phyloP scores from a whole-genome alignment of 1,140 invertebrate genomes.

The Leucophenga varia region DNA sequence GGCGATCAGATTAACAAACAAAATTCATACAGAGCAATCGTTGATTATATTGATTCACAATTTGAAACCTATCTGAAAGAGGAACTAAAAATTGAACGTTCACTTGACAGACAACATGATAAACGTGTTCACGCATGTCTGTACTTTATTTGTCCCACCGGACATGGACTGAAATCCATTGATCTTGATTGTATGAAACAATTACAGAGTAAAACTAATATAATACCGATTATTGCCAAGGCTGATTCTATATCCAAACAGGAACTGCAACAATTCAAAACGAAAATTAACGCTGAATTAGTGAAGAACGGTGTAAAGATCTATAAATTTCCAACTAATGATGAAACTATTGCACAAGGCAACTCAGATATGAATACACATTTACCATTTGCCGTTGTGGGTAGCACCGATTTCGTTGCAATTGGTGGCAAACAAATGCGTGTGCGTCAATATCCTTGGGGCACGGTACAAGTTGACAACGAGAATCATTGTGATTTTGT shows the following conservation, averaged over 20 bases:
- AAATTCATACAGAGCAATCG: conserved; percentile 93
- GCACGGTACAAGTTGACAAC: conserved; percentile 97
- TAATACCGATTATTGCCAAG: conserved; percentile 97
- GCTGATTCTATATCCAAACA: conserved; percentile 97
- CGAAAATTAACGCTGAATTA: conserved; percentile 83
- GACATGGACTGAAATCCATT: conserved; percentile 81
- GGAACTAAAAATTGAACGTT: conserved; percentile 93
- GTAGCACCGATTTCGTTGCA: conserved; percentile 92
- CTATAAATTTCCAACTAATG: conserved; percentile 94
- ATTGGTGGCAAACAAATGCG: conserved; percentile 92
- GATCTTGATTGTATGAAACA: conserved; percentile 98
- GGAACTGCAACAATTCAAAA: conserved; percentile 93
- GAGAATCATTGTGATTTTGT: conserved; percentile 98
- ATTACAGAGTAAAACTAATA: conserved; percentile 94
- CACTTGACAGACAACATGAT: conserved; percentile 84
- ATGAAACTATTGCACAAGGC: conserved; percentile 85
- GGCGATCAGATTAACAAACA: conserved; percentile 98
- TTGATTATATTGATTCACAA: conserved; percentile 96
- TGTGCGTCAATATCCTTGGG: conserved; percentile 96
- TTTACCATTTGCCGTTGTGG: conserved; percentile 94
- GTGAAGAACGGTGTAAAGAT: conserved; percentile 84
- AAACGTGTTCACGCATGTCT: conserved; percentile 91
- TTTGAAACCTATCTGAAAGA: conserved; percentile 95
- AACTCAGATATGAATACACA: conserved; percentile 88
- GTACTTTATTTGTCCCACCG: conserved; percentile 95